Evolutionary conservation across 2,113 vertebrate species (phyloP), one percentile per base, ranked within the genome.

Genomic region (Oreochromis spilurus): DNA sequence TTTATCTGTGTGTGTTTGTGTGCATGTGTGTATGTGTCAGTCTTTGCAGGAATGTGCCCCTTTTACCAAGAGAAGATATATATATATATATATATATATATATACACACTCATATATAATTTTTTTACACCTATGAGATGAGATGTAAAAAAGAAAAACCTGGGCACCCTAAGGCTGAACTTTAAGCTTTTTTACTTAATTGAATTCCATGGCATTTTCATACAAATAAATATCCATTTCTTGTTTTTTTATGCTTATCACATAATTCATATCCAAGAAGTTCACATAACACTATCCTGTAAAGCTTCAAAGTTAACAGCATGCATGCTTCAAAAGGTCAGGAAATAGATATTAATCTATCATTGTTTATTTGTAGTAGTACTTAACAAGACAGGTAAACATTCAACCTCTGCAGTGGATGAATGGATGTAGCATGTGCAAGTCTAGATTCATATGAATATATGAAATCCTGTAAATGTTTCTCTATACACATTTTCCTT

Each of bases 141-240:
- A 3, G 21, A 81, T 79, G 14, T 57, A 13, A 72, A 81, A 67
- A 86, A 31, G 16, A 17, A 67, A 86, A 86, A 70, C 45, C 53
- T 16, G 36, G 34, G 31, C 7, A 48, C 21, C n/a, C 24, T 57
- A 14, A 55, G 67, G 3, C 81, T 87, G 72, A 91, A 88, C 72
- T 83, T 84, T 65, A 36, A 70, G 70, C 43, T 80, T 70, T 79
- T 17, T 5, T 53, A 57, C 36, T 87, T 88, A 84, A 91, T 84
- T 88, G 43, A 85, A 90, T 92, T 88, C 50, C 40, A 53, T 86
- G 79, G 88, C 80, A 88, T 91, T 89, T 91, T 79, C 50, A 86
- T 84, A 54, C n/a, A 84, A 67, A 62, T 79, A 38, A 5, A 65
- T 90, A 86, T 54, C 34, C 7, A 10, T 50, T 57, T 77, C 9